Conservation (phyloP, 2,888 invertebrate species). For the Cremastinae sp. region DNA sequence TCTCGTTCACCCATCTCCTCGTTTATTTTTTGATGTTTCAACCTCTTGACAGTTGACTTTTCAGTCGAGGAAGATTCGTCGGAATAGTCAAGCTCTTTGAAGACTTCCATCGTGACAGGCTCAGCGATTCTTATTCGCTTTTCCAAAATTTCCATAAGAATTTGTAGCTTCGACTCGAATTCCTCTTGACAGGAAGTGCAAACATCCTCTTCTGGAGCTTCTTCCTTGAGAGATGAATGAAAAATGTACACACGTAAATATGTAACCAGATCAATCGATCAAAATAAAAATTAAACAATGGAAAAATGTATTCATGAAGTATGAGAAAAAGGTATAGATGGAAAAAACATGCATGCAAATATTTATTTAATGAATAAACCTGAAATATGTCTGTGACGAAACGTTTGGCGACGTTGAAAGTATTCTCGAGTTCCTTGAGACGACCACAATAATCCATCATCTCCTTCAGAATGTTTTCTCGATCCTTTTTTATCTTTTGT, state of each 20-base stretch:
- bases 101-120: conserved; percentile 16
- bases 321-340: no score
- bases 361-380: conserved; percentile 60
- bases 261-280: neutral
- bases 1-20: conserved; percentile 34
- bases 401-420: conserved; percentile 83
- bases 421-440: conserved; percentile 82
- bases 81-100: conserved; percentile 27
- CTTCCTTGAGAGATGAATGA: no score
- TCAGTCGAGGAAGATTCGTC: conserved; percentile 4
- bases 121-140: conserved; percentile 21
- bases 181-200: conserved; percentile 67
- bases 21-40: conserved; percentile 22
- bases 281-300: no score
- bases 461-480: conserved; percentile 81
- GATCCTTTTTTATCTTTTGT: conserved; percentile 81
- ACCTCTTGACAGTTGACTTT: conserved; percentile 30
- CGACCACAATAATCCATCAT: conserved; percentile 82
- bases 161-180: conserved; percentile 71
- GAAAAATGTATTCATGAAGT: no score
- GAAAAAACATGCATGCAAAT: no score
- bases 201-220: conserved; percentile 63
- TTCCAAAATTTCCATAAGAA: conserved; percentile 73
- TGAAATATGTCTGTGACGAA: conserved; percentile 70
- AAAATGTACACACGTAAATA: no score